Evolutionary conservation across 2,888 invertebrate genomes (phyloP), one percentile per base, ranked within the genome.

Genomic region (Ennomos quercinarius): DNA sequence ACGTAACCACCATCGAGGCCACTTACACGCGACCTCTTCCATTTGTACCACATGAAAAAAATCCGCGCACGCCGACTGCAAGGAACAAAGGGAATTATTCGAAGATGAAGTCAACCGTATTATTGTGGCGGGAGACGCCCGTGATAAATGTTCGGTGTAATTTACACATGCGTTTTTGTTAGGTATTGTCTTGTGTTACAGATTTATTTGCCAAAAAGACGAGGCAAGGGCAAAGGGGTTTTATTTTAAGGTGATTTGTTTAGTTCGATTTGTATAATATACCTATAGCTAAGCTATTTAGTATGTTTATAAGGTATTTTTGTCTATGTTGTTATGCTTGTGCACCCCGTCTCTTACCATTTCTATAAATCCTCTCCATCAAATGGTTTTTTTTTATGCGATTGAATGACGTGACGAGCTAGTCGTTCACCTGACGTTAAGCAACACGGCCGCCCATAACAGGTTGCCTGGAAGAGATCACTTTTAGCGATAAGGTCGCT

Each of bases 51-150:
- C 50, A 64, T 57, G 67, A 73, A 75, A 78, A n/a, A 84, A 84
- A 81, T 69, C 80, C 68, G 82, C 85, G 84, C 81, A 84, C 72
- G 78, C 81, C 78, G 77, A 79, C 80, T 80, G 80, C 80, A 82
- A 81, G 83, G 84, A 88, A 91, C 91, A 91, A 91, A 91, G 91
- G 83, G 84, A 91, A 91, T 91, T 89, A 91, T 91, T 89, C 81
- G 84, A 89, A 87, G 87, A 91, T 91, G 91, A 91, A 91, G 90
- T 91, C 90, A 91, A 89, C 89, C 90, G 80, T 87, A 83, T 90
- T 89, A 91, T 91, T 89, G 91, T 87, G 84, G 86, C 83, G 80
- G 77, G 78, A 76, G 84, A 83, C 83, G 69, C 71, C 64, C 67
- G 81, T 88, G 91, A 91, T 91, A 83, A 86, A 91, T 89, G 90